Evolutionary conservation across 2,113 vertebrate species (phyloP), one percentile per base, ranked within the genome.

Genomic region (Turdus rufiventris): DNA sequence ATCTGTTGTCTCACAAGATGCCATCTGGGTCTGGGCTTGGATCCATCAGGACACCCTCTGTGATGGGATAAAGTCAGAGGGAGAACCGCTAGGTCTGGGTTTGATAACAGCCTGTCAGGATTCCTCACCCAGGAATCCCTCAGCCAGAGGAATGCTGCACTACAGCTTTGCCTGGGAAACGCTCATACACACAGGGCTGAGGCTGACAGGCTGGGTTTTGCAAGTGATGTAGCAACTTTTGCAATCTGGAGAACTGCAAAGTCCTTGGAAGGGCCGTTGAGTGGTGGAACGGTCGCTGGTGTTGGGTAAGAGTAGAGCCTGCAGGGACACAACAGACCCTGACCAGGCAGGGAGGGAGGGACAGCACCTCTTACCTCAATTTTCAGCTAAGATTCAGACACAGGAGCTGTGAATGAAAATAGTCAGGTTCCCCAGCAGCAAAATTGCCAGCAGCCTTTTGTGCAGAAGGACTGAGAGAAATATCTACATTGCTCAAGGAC

Each of bases 1-100:
- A 97, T 51, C 96, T 93, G 65, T 97, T 97, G 8, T 90, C 62
- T 26, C 88, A 33, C 53, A 94, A 61, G 6, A 85, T 38, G 76
- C 98, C 96, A 57, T 96, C 97, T 0, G 96, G 73, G 67, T 97
- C 96, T 89, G 97, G 70, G 0, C 42, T 74, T 5, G 97, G 98
- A 83, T 97, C 97, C 97, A 93, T 96, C 76, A 98, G 88, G 47
- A 97, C 61, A 97, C 82, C 66, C 80, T 96, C 96, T 98, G 62
- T 21, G 38, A 18, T 3, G 77, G 88, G 71, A 53, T 18, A 20
- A 33, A 86, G 26, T 20, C 31, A 31, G 38, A 67, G 72, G 47
- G 18, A 36, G 2, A 40, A 29, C 21, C 0, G 0, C 45, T 72
- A 20, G 4, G 7, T 24, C 16, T 53, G 67, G 56, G 12, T 53